These are phyloP conservation scores for Enteromius viviparus DNA, from an alignment of 2,797 vertebrate species.

Conservation along the genomic window DNA sequence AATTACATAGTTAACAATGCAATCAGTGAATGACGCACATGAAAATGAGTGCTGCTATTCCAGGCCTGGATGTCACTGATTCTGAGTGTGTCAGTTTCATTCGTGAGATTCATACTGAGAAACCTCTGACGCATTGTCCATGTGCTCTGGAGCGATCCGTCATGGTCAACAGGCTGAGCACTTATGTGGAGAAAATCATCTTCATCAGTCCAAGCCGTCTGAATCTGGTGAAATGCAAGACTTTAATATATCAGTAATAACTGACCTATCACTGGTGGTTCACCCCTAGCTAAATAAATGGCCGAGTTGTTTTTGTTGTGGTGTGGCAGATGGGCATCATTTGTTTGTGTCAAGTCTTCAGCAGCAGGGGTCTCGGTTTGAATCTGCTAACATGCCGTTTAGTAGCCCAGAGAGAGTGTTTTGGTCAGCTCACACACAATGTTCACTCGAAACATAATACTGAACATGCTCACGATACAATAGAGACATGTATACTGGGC, in stretches of 20 bases:
- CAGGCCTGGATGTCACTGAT: conserved; percentile 14
- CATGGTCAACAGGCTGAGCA: conserved; percentile 19
- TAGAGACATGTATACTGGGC: not conserved
- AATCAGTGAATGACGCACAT: conserved; percentile 17
- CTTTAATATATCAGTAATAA: not conserved
- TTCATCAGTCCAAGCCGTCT: conserved; percentile 16
- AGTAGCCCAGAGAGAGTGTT: conserved; percentile 12
- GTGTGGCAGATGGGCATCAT: conserved; percentile 53
- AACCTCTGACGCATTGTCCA: conserved; percentile 29
- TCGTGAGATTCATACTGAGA: conserved; percentile 25
- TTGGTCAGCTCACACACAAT: conserved; percentile 18
- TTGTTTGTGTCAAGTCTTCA: conserved; percentile 50
- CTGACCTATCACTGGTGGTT: conserved; percentile 7
- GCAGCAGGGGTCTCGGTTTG: conserved; percentile 41
- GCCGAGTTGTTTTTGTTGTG: conserved; percentile 38
- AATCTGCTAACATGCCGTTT: conserved; percentile 50
- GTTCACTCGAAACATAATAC: not conserved
- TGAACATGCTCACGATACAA: not conserved
- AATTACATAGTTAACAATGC: conserved; percentile 2
- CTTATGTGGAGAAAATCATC: conserved; percentile 17
- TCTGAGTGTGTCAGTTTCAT: conserved; percentile 10
- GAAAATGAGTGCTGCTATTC: conserved; percentile 30
- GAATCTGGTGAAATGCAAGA: conserved; percentile 1
- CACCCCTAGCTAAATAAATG: conserved; percentile 39
- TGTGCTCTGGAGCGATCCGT: not conserved